phyloP scores from a whole-genome alignment of 2,888 invertebrate genomes.

The Drosophila vallismaia region DNA sequence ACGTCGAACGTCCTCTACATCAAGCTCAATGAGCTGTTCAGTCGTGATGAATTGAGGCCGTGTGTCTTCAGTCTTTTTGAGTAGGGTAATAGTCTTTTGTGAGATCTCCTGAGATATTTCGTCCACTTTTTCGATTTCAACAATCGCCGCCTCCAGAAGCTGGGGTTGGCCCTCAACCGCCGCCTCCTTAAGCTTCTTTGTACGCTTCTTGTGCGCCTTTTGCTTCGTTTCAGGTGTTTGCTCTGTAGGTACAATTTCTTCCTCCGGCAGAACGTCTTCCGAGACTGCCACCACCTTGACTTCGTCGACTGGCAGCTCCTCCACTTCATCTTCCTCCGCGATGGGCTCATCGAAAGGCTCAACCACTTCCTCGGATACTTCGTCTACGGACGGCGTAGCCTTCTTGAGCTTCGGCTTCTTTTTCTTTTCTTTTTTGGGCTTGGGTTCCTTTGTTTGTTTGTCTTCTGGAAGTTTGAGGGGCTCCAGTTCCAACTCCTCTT shows the following conservation, averaged over 20 bases:
- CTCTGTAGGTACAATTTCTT: constrained; percentile 73
- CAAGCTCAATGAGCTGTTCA: constrained; percentile 81
- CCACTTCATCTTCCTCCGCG: constrained; percentile 81
- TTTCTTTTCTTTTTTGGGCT: constrained; percentile 78
- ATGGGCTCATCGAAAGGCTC: constrained; percentile 82
- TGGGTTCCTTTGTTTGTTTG: constrained; percentile 83
- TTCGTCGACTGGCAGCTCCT: constrained; percentile 78
- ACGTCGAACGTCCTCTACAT: constrained; percentile 85
- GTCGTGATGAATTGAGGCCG: constrained; percentile 82
- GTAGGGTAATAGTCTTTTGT: constrained; percentile 84
- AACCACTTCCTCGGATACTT: constrained; percentile 82
- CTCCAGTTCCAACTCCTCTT: constrained; percentile 72
- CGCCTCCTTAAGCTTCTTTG: constrained; percentile 80
- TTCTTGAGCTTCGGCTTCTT: constrained; percentile 82
- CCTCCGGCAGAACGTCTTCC: constrained; percentile 81
- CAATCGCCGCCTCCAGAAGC: constrained; percentile 77
- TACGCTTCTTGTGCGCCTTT: constrained; percentile 83
- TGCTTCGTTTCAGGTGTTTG: constrained; percentile 75
- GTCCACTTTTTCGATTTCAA: constrained; percentile 80
- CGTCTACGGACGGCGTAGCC: constrained; percentile 81
- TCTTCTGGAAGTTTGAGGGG: constrained; percentile 77
- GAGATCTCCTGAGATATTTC: constrained; percentile 82
- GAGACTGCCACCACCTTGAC: constrained; percentile 81
- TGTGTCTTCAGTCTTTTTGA: constrained; percentile 83
- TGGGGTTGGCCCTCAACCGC: constrained; percentile 81